Evolutionary conservation across 2,113 vertebrate species (phyloP), one percentile per base, ranked within the genome.

Genomic region (Hypomesus transpacificus): DNA sequence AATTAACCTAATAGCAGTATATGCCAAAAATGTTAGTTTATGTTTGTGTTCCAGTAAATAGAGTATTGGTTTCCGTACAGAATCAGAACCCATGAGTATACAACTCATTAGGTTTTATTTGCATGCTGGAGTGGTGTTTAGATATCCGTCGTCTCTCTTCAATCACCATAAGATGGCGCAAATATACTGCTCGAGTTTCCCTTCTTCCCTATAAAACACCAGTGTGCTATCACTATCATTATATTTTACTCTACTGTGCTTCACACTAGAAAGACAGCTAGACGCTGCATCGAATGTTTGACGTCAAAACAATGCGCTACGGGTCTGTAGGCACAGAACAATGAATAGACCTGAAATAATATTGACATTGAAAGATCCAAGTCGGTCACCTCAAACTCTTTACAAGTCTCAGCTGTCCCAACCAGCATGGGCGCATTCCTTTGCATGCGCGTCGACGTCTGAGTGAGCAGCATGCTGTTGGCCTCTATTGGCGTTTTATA

Each of bases 381-480:
- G 21, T 58, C 56, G 7, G 21, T 22, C 4, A 24, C 21, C 53
- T 16, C 17, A 17, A 18, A 17, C 28, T 18, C 28, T 20, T 65
- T 39, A 9, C 20, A 65, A n/a, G 63, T 20, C 67, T 14, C 64
- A 31, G 52, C 61, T 51, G 57, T 66, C 69, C 24, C 57, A 31
- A 87, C 75, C 70, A 34, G 71, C 72, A 72, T 28, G 63, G 57
- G 63, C 74, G 57, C 83, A 86, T 90, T 90, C 85, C 81, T 81
- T 21, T 62, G 78, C 46, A 83, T 80, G 81, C 86, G 76, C 72
- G 52, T 70, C 80, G 76, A n/a, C 63, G 3, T 65, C 61, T 39
- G 61, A 63, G 34, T 34, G 16, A n/a, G n/a, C 9, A 22, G 61
- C 26, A 39, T 39, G 61, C 17, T 9, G 7, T 65, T 34, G 18